phyloP scores from a whole-genome alignment of 1,140 invertebrate genomes.

The Chelonus insularis region DNA sequence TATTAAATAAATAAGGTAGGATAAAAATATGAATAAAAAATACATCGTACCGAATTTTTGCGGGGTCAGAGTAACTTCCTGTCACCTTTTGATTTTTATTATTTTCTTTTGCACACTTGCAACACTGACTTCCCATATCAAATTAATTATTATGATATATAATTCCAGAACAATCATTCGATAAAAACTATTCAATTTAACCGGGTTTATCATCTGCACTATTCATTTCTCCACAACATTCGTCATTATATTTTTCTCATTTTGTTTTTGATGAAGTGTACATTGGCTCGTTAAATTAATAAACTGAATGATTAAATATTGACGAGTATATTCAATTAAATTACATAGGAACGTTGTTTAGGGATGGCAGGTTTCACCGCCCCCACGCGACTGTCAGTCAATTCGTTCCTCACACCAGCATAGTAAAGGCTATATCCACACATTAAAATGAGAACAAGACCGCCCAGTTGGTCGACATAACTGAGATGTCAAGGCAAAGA shows the following conservation, averaged over 20 bases:
- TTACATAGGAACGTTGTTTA: background rate
- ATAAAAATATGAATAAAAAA: background rate
- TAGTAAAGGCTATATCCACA: conserved; percentile 16
- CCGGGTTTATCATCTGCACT: conserved; percentile 4
- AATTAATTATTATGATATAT: conserved; percentile 1
- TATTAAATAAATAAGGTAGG: background rate
- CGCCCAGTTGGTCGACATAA: conserved; percentile 18
- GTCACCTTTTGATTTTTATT: conserved; percentile 44
- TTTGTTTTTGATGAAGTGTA: too few relatives aligned
- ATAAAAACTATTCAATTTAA: background rate
- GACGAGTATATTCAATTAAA: too few relatives aligned
- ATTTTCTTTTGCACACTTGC: conserved; percentile 57
- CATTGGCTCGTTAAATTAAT: too few relatives aligned
- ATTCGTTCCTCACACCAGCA: conserved; percentile 16
- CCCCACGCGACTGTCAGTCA: conserved; percentile 23
- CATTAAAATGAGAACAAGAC: conserved; percentile 31
- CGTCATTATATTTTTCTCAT: too few relatives aligned
- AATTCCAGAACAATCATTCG: background rate
- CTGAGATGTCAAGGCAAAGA: conserved; percentile 30
- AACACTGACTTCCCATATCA: conserved; percentile 62
- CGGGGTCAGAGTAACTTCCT: conserved; percentile 37
- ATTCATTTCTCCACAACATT: background rate
- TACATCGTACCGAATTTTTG: conserved; percentile 41
- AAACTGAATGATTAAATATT: too few relatives aligned
- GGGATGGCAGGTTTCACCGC: conserved; percentile 18